phyloP scores from a whole-genome alignment of 2,888 invertebrate genomes.

The Lobophora halterata region DNA sequence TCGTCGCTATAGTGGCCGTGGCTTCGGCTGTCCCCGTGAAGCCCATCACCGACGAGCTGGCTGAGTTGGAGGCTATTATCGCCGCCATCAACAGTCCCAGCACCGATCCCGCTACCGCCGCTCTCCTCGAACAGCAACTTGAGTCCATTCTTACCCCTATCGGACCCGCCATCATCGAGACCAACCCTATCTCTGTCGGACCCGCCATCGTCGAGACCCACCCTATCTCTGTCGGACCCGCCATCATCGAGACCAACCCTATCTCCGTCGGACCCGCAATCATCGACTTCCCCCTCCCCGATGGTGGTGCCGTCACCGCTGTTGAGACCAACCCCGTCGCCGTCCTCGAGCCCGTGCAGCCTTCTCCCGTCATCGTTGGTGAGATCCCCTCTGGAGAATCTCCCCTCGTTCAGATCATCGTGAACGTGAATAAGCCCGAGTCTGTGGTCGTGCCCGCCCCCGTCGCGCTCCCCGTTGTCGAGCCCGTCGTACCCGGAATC shows the following conservation, averaged over 20 bases:
- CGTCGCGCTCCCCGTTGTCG: slow-evolving; percentile 19
- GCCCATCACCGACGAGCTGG: slow-evolving; percentile 27
- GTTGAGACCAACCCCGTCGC: too few relatives aligned
- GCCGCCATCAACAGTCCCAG: slow-evolving; percentile 54
- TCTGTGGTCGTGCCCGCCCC: slow-evolving; percentile 17
- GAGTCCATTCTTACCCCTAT: slow-evolving; percentile 11
- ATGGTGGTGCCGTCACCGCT: slow-evolving; percentile 24
- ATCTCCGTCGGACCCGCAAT: slow-evolving; percentile 24
- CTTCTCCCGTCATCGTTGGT: slow-evolving; percentile 20
- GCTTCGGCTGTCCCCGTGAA: slow-evolving; percentile 42
- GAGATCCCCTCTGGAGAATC: slow-evolving; percentile 12
- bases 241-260: slow-evolving; percentile 21
- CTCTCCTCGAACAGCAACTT: slow-evolving; percentile 44
- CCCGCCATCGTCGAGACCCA: slow-evolving; percentile 29
- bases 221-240: slow-evolving; percentile 26
- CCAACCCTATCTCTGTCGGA: slow-evolving; percentile 19
- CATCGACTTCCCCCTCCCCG: slow-evolving; percentile 21
- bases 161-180: slow-evolving; percentile 23
- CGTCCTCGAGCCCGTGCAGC: too few relatives aligned
- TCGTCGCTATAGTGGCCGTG: slow-evolving; percentile 49
- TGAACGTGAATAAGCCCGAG: slow-evolving; percentile 24
- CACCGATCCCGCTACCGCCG: slow-evolving; percentile 53
- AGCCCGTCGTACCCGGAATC: slow-evolving; percentile 26
- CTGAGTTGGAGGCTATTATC: slow-evolving; percentile 43
- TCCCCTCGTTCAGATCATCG: slow-evolving; percentile 32